Evolutionary conservation across 2,888 invertebrate genomes (phyloP), one percentile per base, ranked within the genome.

Genomic region (Plusia festucae): DNA sequence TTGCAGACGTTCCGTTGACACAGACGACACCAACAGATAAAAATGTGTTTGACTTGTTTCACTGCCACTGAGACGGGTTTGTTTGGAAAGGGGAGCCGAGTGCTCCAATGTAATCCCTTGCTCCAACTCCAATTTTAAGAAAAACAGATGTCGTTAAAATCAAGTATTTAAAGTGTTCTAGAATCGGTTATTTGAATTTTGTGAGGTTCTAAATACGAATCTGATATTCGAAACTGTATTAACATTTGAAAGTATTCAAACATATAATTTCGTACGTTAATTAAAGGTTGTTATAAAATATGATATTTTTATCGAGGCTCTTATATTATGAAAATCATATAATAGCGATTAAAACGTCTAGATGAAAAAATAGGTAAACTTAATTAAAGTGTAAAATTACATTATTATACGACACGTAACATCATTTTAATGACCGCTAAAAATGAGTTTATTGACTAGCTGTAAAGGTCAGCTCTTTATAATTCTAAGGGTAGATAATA

Each of bases 21-120:
- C 88, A 88, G 84, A 84, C 88, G 85, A 85, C 87, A 83, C 81
- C 75, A 82, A 77, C 88, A 91, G 94, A 93, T 93, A 94, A 93
- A 93, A 92, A 91, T 92, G 87, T 93, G 92, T 93, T 91, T 90
- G 87, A 85, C 89, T 88, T 88, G 89, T 87, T 86, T 85, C 88
- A 88, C 90, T 87, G 89, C 90, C 90, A 90, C 91, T 78, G 90
- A 89, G 84, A 82, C 82, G 68, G 62, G 78, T 78, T 73, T 90
- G 87, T 90, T 88, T 88, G 82, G 61, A 72, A 72, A 85, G 83
- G 85, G 80, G 85, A 82, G 84, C 79, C 73, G 76, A 76, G 78
- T 70, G 68, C 68, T 63, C 77, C 68, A 68, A 65, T 76, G 82
- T 83, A 81, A 82, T 83, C 79, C 79, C 59, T 70, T 70, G 53